Conservation (phyloP, 1,140 invertebrate genomes). For the Drosophila obscura region DNA sequence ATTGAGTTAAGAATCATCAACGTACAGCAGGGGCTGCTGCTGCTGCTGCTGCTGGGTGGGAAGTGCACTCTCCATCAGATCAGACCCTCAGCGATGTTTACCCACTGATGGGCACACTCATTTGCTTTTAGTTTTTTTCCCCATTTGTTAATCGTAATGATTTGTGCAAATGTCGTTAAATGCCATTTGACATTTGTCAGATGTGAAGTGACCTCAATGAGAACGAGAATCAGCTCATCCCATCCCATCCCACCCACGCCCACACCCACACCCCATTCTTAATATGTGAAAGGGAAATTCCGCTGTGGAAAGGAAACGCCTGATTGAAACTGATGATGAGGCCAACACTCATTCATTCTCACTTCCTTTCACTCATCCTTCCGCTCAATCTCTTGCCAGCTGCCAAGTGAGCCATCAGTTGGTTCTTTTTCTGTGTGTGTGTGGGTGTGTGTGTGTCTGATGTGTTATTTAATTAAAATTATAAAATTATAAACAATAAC, state of each 20-base stretch:
- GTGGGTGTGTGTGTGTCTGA: constrained; percentile 47
- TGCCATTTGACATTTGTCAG: constrained; percentile 74
- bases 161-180: constrained; percentile 77
- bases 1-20: constrained; percentile 55
- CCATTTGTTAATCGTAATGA: constrained; percentile 80
- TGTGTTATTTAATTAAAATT: constrained; percentile 78
- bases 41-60: constrained; percentile 15
- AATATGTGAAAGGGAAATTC: constrained; percentile 7
- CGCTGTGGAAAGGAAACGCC: constrained; percentile 52
- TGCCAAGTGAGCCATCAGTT: constrained; percentile 71
- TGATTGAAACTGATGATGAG: constrained; percentile 60
- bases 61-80: constrained; percentile 31
- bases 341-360: constrained; percentile 20
- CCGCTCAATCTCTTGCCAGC: constrained; percentile 28
- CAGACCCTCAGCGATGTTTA: background rate
- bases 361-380: constrained; percentile 39
- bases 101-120: too few relatives aligned
- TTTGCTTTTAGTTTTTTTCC: background rate
- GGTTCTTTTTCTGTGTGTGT: constrained; percentile 33
- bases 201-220: constrained; percentile 40
- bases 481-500: constrained; percentile 78
- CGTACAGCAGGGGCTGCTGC: constrained; percentile 1
- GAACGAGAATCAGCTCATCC: constrained; percentile 4
- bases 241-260: background rate
- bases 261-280: background rate